Base-by-base conservation (phyloP, 2,797 vertebrate genomes). In the Oreonectes daqikongensis region DNA sequence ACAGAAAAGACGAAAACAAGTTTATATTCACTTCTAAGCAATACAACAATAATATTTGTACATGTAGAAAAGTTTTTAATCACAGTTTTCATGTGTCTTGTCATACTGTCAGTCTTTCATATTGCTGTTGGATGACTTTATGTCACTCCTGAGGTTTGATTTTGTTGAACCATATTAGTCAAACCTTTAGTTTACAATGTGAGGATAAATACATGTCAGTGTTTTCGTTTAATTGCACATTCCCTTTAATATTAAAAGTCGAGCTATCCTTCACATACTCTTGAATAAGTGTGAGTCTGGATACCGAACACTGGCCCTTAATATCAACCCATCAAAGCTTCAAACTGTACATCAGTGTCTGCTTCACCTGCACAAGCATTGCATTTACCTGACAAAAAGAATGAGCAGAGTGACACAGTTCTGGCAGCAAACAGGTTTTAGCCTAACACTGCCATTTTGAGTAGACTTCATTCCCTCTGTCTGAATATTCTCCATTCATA, bases 361-460 rank as follows among this genome's bases (percentile, higher is more conserved):
- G 20, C 32, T 55, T 4, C 30, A 35, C 5, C 30, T 32, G 5
- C 26, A 17, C 26, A 9, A 59, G 28, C n/a, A 69, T 18, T 40
- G 22, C 20, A 69, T 72, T 72, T 28, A 64, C 46, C 44, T 53
- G 60, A 73, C 69, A 73, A 73, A 73, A 6, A 24, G n/a, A 32
- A 3, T 1, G 6, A 71, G 17, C 20, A 72, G 14, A 64, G 4
- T 63, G 64, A 71, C 59, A 73, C 30, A 30, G 8, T 60, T 35
- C 30, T 61, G 53, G 22, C 22, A 55, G 24, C 53, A 26, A 24
- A 59, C 38, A 42, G 15, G 18, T 44, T 57, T 57, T 28, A 57
- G 22, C 24, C 7, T 14, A 44, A 30, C 3, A 26, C 10, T 71
- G 32, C 53, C 60, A 65, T 65, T 40, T 55, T 35, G 35, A 42